Base-by-base conservation (phyloP, 2,888 invertebrate species). In the Drosophila algonquin region DNA sequence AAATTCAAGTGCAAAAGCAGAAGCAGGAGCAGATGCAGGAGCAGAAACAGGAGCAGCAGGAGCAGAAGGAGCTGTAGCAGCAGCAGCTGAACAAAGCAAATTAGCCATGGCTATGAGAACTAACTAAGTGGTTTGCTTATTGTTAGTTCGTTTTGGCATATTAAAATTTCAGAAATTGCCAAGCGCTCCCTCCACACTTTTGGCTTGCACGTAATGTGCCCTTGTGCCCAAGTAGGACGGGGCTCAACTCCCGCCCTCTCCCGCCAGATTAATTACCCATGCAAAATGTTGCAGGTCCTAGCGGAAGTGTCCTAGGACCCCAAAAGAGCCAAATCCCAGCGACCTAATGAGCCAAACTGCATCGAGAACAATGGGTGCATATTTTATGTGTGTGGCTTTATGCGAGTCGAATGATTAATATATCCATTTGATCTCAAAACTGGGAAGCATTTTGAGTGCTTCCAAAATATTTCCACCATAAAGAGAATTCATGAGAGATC, bases 81-180 rank as follows among this genome's bases (percentile, higher is more conserved):
- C 44, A 73, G 63, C 73, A 64, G 60, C 65, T 73, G 61, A 48
- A 56, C 75, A 24, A 68, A 76, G 53, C 59, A 88, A 83, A 83
- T 83, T 86, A 82, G 83, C 89, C 73, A 60, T 83, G 53, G 89
- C 84, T 71, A 69, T 68, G 71, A 81, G 68, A 74, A 72, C 81
- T 79, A 87, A 89, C 82, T 83, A 87, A 89, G 87, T 89, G 83
- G 79, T 76, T 83, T 78, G 81, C 85, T 73, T 76, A 84, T 81
- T 84, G 81, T 89, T 80, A 76, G 65, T 79, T 72, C 81, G 75
- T 77, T 75, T 73, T 73, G 83, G 65, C 68, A 71, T 84, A 82
- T 82, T 89, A 76, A 84, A 78, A 87, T 81, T 81, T 74, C 71
- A 69, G 63, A 75, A 87, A 81, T 71, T 87, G 70, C 65, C 76